phyloP scores from a whole-genome alignment of 2,797 vertebrate species.

The Esox lucius region DNA sequence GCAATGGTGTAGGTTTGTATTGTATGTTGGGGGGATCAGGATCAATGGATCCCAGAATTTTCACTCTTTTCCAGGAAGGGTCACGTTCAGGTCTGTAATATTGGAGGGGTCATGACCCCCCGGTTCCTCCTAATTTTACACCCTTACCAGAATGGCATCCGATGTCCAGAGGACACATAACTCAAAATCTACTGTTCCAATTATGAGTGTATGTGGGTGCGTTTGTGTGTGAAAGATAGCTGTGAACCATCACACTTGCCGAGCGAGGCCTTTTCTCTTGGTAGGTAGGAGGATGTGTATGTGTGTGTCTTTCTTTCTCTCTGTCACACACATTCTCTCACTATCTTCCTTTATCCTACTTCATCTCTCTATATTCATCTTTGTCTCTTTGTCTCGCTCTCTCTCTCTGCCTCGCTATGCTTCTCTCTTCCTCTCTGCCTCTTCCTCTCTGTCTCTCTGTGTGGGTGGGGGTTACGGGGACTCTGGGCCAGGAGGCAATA shows the following conservation, averaged over 20 bases:
- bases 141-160: too few relatives aligned
- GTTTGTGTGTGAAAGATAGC: background rate
- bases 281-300: background rate
- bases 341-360: background rate
- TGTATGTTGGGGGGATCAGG: too few relatives aligned
- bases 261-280: conserved; percentile 2
- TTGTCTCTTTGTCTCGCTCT: conserved; percentile 1
- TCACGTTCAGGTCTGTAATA: too few relatives aligned
- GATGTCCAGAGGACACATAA: too few relatives aligned
- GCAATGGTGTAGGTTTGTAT: too few relatives aligned
- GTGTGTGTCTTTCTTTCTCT: background rate
- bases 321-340: background rate
- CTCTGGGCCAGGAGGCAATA: conserved; percentile 11
- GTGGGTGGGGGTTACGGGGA: background rate
- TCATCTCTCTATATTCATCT: background rate
- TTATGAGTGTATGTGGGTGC: background rate
- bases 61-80: too few relatives aligned
- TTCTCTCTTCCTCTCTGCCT: conserved; percentile 36
- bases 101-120: too few relatives aligned
- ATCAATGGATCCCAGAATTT: too few relatives aligned
- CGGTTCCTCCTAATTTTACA: too few relatives aligned
- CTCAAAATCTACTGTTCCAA: too few relatives aligned
- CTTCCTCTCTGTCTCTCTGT: background rate
- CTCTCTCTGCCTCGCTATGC: conserved; percentile 1
- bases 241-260: background rate